phyloP scores from a whole-genome alignment of 2,113 vertebrate genomes.

The Anhinga anhinga region DNA sequence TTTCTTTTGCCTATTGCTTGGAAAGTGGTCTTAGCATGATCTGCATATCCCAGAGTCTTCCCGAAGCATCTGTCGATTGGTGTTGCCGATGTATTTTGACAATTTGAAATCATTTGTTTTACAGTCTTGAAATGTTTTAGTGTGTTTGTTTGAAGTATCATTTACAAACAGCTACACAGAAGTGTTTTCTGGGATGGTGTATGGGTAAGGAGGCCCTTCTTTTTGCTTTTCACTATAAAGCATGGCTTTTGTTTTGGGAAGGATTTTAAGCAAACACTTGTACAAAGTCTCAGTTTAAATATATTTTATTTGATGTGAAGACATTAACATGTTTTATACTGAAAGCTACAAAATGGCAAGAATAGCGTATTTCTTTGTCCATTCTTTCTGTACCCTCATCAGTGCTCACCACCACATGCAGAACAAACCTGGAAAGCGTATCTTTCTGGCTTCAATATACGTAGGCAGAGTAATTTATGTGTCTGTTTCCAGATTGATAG shows the following conservation, averaged over 20 bases:
- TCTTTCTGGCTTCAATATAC: not conserved
- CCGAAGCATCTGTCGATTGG: constrained; percentile 33
- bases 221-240: not conserved
- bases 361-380: not conserved
- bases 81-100: constrained; percentile 8
- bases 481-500: not conserved
- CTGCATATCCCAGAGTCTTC: constrained; percentile 33
- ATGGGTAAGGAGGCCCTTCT: not conserved
- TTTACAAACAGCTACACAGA: not conserved
- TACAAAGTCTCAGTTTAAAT: not conserved
- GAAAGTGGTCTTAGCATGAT: constrained; percentile 47
- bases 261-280: not conserved
- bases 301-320: not conserved
- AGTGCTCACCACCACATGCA: not conserved
- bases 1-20: constrained; percentile 63
- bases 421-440: not conserved
- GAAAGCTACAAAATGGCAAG: not conserved
- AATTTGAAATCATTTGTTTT: constrained; percentile 5
- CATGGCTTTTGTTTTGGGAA: not conserved
- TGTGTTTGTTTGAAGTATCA: not conserved
- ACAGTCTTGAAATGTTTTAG: not conserved
- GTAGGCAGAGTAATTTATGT: not conserved
- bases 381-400: not conserved
- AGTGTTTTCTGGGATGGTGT: constrained; percentile 1
- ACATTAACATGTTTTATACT: not conserved